Percentiles rank a stretch among this genome's conserved stretches.
phyloP scores from a whole-genome alignment of 1,140 invertebrate genomes.

The Metaphire vulgaris region DNA sequence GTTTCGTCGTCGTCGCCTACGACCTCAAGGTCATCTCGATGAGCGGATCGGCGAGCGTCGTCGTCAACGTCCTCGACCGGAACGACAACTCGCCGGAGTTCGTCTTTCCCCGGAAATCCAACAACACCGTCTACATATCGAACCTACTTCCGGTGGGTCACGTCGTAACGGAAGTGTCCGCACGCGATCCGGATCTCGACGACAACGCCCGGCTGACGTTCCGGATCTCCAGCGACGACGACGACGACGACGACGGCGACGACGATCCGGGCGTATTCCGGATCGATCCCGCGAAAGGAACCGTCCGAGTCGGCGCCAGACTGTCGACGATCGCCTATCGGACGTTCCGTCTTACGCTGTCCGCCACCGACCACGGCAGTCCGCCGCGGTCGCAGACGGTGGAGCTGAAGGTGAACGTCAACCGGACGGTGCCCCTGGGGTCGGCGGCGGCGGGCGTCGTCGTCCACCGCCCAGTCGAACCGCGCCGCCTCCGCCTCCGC shows the following conservation, averaged over 20 bases:
- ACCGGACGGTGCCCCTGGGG: background rate
- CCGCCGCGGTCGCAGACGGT: background rate
- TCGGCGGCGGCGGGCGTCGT: background rate
- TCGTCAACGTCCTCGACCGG: conserved; percentile 20
- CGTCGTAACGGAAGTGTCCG: conserved; percentile 12
- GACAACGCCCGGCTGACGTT: conserved; percentile 10
- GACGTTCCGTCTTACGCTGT: background rate
- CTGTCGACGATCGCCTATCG: background rate
- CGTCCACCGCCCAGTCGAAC: too few relatives aligned
- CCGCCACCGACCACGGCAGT: background rate
- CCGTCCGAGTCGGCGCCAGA: background rate
- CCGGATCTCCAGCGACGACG: background rate
- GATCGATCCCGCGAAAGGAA: background rate
- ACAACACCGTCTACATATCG: conserved; percentile 23
- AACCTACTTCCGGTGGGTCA: conserved; percentile 15
- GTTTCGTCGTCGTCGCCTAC: conserved; percentile 16
- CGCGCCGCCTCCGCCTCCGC: too few relatives aligned
- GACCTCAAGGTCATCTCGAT: conserved; percentile 11
- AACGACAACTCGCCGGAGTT: conserved; percentile 28
- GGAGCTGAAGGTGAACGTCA: background rate
- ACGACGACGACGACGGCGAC: background rate
- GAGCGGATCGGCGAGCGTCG: conserved; percentile 21
- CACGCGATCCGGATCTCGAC: conserved; percentile 13
- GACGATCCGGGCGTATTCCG: background rate
- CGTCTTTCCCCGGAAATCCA: conserved; percentile 7